Conservation (phyloP, 2,797 vertebrate genomes). For the Fistularia commersonii region DNA sequence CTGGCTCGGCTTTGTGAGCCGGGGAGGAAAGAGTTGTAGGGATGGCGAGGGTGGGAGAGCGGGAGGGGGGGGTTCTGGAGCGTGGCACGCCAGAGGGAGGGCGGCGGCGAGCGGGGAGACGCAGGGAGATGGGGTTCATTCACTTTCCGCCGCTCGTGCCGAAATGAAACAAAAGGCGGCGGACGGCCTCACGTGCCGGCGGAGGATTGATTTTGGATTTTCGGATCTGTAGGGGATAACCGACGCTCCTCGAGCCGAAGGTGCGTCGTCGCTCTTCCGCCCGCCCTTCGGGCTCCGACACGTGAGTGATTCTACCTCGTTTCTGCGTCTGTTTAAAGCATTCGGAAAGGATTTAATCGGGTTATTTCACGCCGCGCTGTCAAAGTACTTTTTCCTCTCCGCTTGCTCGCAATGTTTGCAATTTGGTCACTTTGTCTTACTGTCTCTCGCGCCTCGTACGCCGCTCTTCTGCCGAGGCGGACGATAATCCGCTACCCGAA, state of each 20-base stretch:
- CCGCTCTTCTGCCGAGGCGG: slow-evolving; percentile 1
- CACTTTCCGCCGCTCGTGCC: slow-evolving; percentile 47
- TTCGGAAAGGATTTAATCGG: too few relatives aligned
- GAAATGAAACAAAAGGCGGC: slow-evolving; percentile 68
- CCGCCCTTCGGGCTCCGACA: slow-evolving; percentile 24
- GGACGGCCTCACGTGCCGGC: slow-evolving; percentile 47
- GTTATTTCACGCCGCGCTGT: too few relatives aligned
- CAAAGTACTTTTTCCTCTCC: slow-evolving; percentile 16
- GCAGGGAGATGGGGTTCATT: slow-evolving; percentile 52
- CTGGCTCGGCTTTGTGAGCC: slow-evolving; percentile 61
- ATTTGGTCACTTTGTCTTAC: background rate
- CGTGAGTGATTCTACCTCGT: slow-evolving; percentile 49
- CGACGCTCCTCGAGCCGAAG: slow-evolving; percentile 23
- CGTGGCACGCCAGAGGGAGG: slow-evolving; percentile 44
- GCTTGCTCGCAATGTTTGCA: slow-evolving; percentile 7
- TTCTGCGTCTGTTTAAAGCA: slow-evolving; percentile 17
- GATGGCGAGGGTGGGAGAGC: slow-evolving; percentile 15
- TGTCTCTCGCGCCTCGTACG: background rate
- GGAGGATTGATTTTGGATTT: slow-evolving; percentile 31
- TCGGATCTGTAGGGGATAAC: slow-evolving; percentile 1
- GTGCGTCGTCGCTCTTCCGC: slow-evolving; percentile 22
- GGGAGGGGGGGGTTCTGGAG: slow-evolving; percentile 24
- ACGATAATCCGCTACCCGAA: too few relatives aligned
- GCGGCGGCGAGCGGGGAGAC: slow-evolving; percentile 44
- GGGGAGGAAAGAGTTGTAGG: slow-evolving; percentile 45